phyloP scores from a whole-genome alignment of 2,888 invertebrate species.

The Eurytoma adleriae region DNA sequence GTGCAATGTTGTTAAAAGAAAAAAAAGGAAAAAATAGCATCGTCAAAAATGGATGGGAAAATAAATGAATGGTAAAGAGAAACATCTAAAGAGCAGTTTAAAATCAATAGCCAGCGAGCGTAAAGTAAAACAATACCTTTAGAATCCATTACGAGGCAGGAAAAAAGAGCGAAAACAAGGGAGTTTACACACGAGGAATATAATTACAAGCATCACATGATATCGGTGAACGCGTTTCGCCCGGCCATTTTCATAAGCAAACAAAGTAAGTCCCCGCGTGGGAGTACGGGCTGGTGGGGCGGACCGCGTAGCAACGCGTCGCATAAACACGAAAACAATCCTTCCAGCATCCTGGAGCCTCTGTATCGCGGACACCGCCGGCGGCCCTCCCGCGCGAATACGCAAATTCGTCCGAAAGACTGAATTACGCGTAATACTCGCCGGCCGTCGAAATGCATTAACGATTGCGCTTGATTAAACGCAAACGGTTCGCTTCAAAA shows the following conservation, averaged over 20 bases:
- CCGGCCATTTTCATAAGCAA: constrained; percentile 8
- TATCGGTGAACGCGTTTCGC: background rate
- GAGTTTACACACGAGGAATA: background rate
- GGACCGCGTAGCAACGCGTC: background rate
- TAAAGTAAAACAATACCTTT: too few species aligned
- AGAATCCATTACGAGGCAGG: too few species aligned
- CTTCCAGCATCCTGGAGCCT: background rate
- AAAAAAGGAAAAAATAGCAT: too few species aligned
- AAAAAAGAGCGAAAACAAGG: too few species aligned
- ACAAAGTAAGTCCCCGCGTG: constrained; percentile 23
- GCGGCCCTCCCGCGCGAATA: background rate
- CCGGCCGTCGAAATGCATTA: constrained; percentile 9
- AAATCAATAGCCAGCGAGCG: too few species aligned
- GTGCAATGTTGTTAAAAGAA: too few species aligned
- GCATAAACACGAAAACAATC: constrained; percentile 20
- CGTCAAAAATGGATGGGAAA: too few species aligned
- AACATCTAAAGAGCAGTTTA: too few species aligned
- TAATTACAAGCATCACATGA: constrained; percentile 9
- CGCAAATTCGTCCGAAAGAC: constrained; percentile 22
- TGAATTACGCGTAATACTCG: constrained; percentile 49
- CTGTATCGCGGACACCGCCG: background rate
- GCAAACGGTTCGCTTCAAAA: background rate
- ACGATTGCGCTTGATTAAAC: constrained; percentile 33
- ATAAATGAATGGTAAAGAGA: too few species aligned
- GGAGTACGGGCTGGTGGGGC: background rate